phyloP scores from a whole-genome alignment of 30 jellyfish, hydroid and myxozoan species.

The Aurelia aurita region DNA sequence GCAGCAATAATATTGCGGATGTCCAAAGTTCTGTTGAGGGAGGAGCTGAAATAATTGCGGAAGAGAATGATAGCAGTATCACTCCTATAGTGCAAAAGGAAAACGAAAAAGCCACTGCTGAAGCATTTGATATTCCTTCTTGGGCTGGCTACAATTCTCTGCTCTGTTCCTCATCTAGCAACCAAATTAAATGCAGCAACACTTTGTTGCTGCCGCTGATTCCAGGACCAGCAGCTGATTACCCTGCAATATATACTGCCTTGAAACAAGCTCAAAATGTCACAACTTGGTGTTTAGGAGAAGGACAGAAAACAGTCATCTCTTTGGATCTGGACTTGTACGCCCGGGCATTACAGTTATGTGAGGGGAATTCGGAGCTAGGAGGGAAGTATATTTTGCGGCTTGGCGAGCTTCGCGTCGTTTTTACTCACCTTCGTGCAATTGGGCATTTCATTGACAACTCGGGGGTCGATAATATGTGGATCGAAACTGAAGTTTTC shows the following conservation, averaged over 20 bases:
- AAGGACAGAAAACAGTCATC: not conserved
- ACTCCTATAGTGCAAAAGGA: no score
- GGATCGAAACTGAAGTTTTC: not conserved
- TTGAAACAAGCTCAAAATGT: not conserved
- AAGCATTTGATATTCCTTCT: no score
- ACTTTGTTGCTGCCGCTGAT: not conserved
- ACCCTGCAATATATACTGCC: not conserved
- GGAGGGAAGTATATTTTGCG: not conserved
- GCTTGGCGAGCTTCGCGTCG: not conserved
- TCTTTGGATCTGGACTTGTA: not conserved
- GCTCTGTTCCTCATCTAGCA: no score
- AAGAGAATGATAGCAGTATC: no score
- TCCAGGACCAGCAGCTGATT: not conserved
- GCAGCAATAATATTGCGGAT: not conserved
- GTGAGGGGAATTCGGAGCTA: not conserved
- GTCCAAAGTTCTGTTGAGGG: no score
- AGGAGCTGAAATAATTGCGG: no score
- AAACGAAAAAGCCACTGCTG: no score
- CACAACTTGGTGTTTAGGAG: not conserved
- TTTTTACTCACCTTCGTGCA: conserved; percentile 10
- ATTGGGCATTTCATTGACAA: conserved; percentile 1
- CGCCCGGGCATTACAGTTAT: not conserved
- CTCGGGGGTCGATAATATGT: conserved; percentile 2
- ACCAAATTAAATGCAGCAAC: not conserved
- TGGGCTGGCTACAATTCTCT: no score